phyloP scores from a whole-genome alignment of 2,888 invertebrate genomes.

The Drosophila birchii region DNA sequence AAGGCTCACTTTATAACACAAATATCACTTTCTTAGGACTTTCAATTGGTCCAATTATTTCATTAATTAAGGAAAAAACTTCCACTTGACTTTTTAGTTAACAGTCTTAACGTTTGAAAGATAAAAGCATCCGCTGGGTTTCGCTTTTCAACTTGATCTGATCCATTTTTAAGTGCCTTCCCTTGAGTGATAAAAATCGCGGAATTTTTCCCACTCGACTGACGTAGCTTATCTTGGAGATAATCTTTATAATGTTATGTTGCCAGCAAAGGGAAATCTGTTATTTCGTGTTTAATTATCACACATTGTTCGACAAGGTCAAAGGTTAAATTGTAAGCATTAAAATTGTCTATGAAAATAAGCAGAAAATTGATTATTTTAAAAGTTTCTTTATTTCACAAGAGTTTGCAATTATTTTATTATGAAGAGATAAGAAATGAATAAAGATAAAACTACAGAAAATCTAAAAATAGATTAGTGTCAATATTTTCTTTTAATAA shows the following conservation, averaged over 20 bases:
- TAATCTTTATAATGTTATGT: slow-evolving; percentile 13
- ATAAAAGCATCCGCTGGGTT: slow-evolving; percentile 23
- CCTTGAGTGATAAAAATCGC: slow-evolving; percentile 25
- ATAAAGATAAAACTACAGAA: slow-evolving; percentile 10
- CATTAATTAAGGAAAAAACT: slow-evolving; percentile 22
- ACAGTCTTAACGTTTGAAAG: too few relatives aligned
- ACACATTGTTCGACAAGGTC: background rate
- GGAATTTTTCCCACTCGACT: slow-evolving; percentile 36
- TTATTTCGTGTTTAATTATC: background rate
- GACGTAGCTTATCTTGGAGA: slow-evolving; percentile 32
- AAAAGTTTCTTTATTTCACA: slow-evolving; percentile 3
- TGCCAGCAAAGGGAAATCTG: slow-evolving; percentile 6
- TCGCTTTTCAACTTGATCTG: slow-evolving; percentile 41
- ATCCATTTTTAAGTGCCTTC: slow-evolving; percentile 10
- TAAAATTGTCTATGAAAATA: background rate
- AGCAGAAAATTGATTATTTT: background rate
- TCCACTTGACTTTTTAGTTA: slow-evolving; percentile 19
- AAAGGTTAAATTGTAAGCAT: background rate
- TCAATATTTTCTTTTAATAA: background rate
- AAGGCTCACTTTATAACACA: too few relatives aligned
- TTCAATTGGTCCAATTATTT: background rate
- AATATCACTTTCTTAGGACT: background rate
- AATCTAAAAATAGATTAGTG: slow-evolving; percentile 1
- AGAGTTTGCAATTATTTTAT: slow-evolving; percentile 10
- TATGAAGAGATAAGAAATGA: background rate